phyloP scores from a whole-genome alignment of 2,888 invertebrate species.

The Augochlorella aurata region DNA sequence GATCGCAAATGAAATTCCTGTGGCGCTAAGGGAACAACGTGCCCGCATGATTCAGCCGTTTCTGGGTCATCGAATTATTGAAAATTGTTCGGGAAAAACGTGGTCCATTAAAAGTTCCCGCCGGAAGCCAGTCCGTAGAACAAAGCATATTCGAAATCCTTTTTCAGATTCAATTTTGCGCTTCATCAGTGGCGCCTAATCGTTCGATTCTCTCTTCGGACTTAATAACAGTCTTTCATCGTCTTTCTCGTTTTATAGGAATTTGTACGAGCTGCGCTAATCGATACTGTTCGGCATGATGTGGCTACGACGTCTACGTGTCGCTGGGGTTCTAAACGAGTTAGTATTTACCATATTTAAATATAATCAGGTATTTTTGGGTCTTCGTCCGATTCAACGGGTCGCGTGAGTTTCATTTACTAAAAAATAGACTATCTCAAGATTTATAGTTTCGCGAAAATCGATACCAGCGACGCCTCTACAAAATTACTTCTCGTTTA shows the following conservation, averaged over 20 bases:
- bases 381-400: background rate
- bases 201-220: background rate
- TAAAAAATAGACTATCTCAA: background rate
- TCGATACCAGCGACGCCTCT: background rate
- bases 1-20: constrained; percentile 27
- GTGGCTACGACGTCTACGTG: background rate
- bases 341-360: background rate
- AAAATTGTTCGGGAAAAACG: constrained; percentile 10
- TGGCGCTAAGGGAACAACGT: background rate
- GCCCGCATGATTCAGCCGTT: background rate
- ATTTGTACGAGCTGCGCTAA: background rate
- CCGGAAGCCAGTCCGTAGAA: background rate
- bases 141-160: background rate
- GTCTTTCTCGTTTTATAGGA: background rate
- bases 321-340: background rate
- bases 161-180: constrained; percentile 3
- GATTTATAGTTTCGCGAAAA: background rate
- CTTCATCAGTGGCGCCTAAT: background rate
- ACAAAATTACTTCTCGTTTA: background rate
- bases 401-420: background rate
- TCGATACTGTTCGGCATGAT: background rate
- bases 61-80: constrained; percentile 19
- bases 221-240: constrained; percentile 4
- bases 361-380: background rate
- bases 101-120: constrained; percentile 6